phyloP scores from a whole-genome alignment of 1,140 invertebrate species.

The Halesus radiatus region DNA sequence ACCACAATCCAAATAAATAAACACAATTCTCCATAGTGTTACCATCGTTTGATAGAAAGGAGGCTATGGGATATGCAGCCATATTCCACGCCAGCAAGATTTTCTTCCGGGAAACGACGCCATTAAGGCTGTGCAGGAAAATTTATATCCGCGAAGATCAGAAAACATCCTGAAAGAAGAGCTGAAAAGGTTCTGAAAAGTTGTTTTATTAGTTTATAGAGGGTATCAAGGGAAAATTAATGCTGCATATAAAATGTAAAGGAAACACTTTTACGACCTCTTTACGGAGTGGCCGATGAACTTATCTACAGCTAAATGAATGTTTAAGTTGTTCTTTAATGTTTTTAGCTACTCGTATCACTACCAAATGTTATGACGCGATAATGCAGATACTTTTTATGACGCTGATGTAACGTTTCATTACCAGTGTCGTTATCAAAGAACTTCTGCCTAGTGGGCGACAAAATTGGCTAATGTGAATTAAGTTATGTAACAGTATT shows the following conservation, averaged over 20 bases:
- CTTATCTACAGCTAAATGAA: not conserved
- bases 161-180: not conserved
- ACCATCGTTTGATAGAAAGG: too few relatives aligned
- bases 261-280: slow-evolving; percentile 2
- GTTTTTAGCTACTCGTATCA: not conserved
- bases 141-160: not conserved
- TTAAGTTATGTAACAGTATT: too few relatives aligned
- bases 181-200: slow-evolving; percentile 7
- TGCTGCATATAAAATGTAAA: slow-evolving; percentile 11
- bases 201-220: slow-evolving; percentile 16
- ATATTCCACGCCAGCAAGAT: not conserved
- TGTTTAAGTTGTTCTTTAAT: not conserved
- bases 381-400: not conserved
- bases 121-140: not conserved
- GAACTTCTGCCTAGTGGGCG: not conserved
- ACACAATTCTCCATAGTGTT: too few relatives aligned
- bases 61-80: too few relatives aligned
- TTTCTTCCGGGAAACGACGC: not conserved
- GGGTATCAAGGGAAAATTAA: slow-evolving; percentile 17
- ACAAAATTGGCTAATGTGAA: too few relatives aligned
- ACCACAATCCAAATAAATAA: too few relatives aligned
- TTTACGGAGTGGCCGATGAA: slow-evolving; percentile 2
- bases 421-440: not conserved
- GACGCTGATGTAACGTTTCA: not conserved
- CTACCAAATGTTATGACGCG: not conserved